Conservation (phyloP, 2,888 invertebrate species). For the Thymelicus acteon region DNA sequence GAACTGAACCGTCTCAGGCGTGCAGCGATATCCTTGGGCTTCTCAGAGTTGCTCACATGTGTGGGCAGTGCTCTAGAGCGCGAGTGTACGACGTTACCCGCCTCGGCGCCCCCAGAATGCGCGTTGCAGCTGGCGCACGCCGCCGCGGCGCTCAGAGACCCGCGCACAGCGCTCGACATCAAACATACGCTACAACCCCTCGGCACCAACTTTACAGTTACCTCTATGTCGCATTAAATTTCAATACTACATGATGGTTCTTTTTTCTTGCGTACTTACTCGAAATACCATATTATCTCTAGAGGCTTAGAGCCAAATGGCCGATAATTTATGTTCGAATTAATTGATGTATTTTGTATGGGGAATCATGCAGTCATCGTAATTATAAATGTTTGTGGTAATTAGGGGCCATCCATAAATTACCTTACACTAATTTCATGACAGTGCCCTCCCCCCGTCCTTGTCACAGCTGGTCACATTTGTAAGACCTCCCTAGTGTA, state of each 20-base stretch:
- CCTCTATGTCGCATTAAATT: conserved; percentile 58
- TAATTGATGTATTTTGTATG: no score
- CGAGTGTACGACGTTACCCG: conserved; percentile 92
- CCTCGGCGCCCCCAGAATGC: conserved; percentile 93
- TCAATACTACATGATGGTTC: neutral
- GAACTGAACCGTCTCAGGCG: conserved; percentile 95
- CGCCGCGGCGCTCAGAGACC: conserved; percentile 91
- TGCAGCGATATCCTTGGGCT: conserved; percentile 96
- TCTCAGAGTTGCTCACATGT: conserved; percentile 93
- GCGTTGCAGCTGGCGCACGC: conserved; percentile 95
- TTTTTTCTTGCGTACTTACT: neutral
- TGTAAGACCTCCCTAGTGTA: no score
- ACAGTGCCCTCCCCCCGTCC: no score
- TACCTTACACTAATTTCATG: no score
- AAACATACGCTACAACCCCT: conserved; percentile 74
- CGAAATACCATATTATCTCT: no score
- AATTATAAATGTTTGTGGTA: no score
- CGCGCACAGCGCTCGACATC: conserved; percentile 81
- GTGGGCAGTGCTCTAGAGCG: conserved; percentile 94
- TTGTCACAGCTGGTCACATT: no score
- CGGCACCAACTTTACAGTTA: conserved; percentile 59
- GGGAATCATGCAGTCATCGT: no score
- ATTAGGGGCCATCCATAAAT: no score
- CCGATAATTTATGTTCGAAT: no score
- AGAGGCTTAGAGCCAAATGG: no score